Evolutionary conservation across 2,888 invertebrate species (phyloP).

Genomic region (Imbricaverruca yamaguchii): DNA sequence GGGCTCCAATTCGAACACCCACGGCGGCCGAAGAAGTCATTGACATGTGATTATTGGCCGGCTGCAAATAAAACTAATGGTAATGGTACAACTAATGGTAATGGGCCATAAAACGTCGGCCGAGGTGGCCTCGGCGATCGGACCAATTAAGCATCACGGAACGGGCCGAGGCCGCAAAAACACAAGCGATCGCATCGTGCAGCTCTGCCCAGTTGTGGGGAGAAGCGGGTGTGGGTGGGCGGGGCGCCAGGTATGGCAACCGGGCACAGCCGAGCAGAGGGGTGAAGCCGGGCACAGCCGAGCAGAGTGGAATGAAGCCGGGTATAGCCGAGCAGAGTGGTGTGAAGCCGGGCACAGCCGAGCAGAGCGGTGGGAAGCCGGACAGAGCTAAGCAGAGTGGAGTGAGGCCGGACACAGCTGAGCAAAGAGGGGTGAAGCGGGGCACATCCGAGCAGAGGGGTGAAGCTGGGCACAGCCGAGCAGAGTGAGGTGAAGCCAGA

Average conservation of each 20-base stretch:
- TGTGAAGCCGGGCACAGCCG: too few relatives aligned
- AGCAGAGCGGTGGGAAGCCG: too few relatives aligned
- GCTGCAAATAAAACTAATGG: constrained; percentile 10
- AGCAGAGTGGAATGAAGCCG: background rate
- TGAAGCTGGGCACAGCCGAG: too few relatives aligned
- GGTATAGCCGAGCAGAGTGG: background rate
- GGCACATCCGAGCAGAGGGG: too few relatives aligned
- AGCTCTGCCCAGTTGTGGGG: background rate
- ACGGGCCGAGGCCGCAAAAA: background rate
- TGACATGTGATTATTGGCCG: background rate
- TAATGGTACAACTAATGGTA: background rate
- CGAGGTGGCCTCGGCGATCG: background rate
- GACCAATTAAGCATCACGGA: background rate
- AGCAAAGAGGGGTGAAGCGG: too few relatives aligned
- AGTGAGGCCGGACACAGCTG: too few relatives aligned
- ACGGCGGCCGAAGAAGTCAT: too few relatives aligned
- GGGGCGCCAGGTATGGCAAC: background rate
- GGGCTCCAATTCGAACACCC: too few relatives aligned
- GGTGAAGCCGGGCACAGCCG: too few relatives aligned
- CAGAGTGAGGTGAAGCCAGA: too few relatives aligned
- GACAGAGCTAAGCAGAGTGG: too few relatives aligned
- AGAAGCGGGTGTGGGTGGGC: background rate
- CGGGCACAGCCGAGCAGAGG: background rate
- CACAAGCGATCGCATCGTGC: background rate
- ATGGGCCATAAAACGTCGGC: background rate